phyloP scores from a whole-genome alignment of 2,113 vertebrate species.

The Anoplopoma fimbria region DNA sequence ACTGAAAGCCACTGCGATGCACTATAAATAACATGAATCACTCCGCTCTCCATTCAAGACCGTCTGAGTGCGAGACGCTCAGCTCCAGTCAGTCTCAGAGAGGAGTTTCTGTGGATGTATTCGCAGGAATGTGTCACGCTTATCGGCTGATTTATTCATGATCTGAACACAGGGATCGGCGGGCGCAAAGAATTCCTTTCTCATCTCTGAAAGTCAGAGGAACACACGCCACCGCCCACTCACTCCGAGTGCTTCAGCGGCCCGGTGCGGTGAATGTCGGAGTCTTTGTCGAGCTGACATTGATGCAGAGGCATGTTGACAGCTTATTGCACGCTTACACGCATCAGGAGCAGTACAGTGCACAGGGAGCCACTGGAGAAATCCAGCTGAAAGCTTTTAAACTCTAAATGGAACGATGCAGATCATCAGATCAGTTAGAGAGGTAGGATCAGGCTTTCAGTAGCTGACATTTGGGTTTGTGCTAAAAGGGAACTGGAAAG shows the following conservation, averaged over 20 bases:
- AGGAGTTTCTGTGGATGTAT: constrained; percentile 9
- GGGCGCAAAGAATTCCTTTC: constrained; percentile 1
- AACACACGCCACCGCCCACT: constrained; percentile 37
- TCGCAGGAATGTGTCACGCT: constrained; percentile 18
- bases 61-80: not conserved
- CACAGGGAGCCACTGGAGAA: not conserved
- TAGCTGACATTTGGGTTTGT: not conserved
- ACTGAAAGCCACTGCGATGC: not conserved
- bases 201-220: constrained; percentile 26
- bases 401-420: constrained; percentile 5
- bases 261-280: not conserved
- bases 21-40: constrained; percentile 29
- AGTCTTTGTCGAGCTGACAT: constrained; percentile 11
- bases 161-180: constrained; percentile 26
- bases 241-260: not conserved
- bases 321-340: not conserved
- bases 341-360: not conserved
- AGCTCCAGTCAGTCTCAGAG: not conserved
- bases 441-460: not conserved
- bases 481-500: constrained; percentile 31
- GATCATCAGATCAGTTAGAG: constrained; percentile 17
- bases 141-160: constrained; percentile 39
- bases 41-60: not conserved
- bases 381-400: constrained; percentile 17
- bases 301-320: constrained; percentile 37